Conservation (phyloP, 2,888 invertebrate species). For the Andrena haemorrhoa region DNA sequence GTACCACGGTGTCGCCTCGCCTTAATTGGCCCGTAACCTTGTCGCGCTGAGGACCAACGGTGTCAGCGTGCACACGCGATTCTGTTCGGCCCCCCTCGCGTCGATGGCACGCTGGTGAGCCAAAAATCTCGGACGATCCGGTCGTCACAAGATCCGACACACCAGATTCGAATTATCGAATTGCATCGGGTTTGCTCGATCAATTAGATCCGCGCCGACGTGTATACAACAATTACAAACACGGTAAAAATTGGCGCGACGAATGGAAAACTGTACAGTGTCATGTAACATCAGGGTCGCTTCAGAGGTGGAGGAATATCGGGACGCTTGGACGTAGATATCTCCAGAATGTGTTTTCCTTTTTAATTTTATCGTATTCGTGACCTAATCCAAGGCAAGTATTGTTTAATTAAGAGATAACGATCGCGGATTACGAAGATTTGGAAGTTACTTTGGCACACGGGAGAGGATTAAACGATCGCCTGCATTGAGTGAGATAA, state of each 20-base stretch:
- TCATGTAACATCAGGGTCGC: background rate
- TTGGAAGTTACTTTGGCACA: background rate
- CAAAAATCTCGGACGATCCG: slow-evolving; percentile 9
- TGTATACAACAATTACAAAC: background rate
- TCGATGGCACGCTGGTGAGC: slow-evolving; percentile 30
- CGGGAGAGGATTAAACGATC: background rate
- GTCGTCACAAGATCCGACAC: no score
- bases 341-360: background rate
- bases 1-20: slow-evolving; percentile 36
- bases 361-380: background rate
- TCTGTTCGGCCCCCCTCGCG: slow-evolving; percentile 12
- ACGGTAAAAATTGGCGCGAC: background rate
- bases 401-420: background rate
- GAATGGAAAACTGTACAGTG: background rate
- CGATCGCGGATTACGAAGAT: background rate
- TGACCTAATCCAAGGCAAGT: background rate
- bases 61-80: slow-evolving; percentile 1
- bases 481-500: background rate
- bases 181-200: background rate
- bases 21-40: slow-evolving; percentile 64
- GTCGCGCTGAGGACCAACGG: slow-evolving; percentile 36
- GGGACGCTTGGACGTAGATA: background rate
- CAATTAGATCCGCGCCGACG: background rate
- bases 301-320: background rate
- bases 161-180: background rate